A percentile compares a stretch with the other conserved stretches of the same genome.
These are phyloP conservation scores for Anomalospiza imberbis DNA, from an alignment of 2,797 vertebrate species.

Conservation along the genomic window DNA sequence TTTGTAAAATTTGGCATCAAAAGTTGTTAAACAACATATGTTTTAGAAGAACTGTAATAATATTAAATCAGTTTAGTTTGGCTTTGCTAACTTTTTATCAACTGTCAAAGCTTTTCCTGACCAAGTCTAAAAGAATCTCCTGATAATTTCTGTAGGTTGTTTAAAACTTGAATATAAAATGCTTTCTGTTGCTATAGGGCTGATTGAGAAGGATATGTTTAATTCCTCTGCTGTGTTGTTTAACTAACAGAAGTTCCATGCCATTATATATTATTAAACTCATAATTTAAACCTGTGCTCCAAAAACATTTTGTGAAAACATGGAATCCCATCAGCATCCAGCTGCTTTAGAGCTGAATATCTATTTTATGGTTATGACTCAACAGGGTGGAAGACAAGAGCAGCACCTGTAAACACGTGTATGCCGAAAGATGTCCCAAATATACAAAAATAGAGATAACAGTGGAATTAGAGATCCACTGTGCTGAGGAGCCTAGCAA, in stretches of 20 bases:
- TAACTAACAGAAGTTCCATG: conserved; percentile 37
- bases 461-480: neutral
- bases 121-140: neutral
- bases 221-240: neutral
- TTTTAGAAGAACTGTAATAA: neutral
- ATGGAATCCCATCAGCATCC: neutral
- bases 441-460: neutral
- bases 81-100: neutral
- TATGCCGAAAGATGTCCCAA: neutral
- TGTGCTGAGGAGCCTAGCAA: neutral
- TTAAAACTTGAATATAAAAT: conserved; percentile 15
- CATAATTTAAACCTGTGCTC: conserved; percentile 34
- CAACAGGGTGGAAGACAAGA: neutral
- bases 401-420: neutral
- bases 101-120: neutral
- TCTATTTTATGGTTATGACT: neutral
- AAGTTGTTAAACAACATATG: neutral
- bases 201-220: neutral
- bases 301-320: conserved; percentile 13
- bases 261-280: conserved; percentile 39
- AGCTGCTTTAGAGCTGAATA: conserved; percentile 2
- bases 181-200: neutral
- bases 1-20: neutral
- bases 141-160: neutral
- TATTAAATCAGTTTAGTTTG: neutral